Base-by-base conservation (phyloP, 2,888 invertebrate species). In the Penaeus monodon region DNA sequence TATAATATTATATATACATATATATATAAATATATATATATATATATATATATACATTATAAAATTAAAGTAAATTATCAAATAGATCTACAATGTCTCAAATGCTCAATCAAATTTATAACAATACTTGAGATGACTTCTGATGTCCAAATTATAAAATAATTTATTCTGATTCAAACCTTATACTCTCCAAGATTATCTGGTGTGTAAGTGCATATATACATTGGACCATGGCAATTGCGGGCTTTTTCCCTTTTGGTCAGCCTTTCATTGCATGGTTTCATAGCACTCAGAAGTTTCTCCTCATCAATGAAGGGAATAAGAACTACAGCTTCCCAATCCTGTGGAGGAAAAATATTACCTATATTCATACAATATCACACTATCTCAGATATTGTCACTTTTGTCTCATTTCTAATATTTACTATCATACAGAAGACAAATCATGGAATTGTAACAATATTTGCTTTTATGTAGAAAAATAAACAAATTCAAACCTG, bases 281-380 rank as follows among this genome's bases (percentile, higher is more conserved):
- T 93, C 96, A 98, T 97, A 0, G 97, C 96, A 76, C 94, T 93
- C 38, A 97, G 92, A n/a, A 97, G 93, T 83, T 94, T 93, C 57
- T 93, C 92, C 95, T 98, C 97, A 91, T 98, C 95, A 91, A 98
- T 98, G 91, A 98, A 98, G 0, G 98, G 98, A 91, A 98, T 96
- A 1, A 98, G 94, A 2, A 98, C 97, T 0, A 98, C 96, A 0
- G 98, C 98, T 92, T 98, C 99, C 99, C 99, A 99, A 90, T 98
- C 98, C 91, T 98, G 96, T 10, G 22, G 64, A 8, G 68, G 8
- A 49, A 20, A 74, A 38, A 27, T 24, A 73, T 27, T 14, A 44
- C 44, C 44, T 44, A 44, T 44, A 44, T 10, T 44, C 44, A 10
- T 6, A 44, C 6, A 44, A 44, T 20, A 73, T 22, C 29, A 29